Evolutionary conservation across 2,888 invertebrate species (phyloP).

Genomic region (Polymixis flavicincta): DNA sequence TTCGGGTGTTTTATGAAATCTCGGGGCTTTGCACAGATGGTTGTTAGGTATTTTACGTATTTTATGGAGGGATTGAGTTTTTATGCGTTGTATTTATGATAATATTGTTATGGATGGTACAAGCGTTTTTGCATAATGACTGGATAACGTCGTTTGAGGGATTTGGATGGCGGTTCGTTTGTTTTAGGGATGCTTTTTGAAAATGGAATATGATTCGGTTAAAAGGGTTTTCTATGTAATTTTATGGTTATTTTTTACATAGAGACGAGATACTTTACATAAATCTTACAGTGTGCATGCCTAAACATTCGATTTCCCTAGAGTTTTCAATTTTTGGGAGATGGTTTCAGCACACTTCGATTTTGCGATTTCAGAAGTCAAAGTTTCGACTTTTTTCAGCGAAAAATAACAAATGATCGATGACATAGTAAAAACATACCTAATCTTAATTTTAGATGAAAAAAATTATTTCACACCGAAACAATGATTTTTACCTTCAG

Average conservation of each 20-base stretch:
- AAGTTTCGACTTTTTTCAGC: not conserved
- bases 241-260: not conserved
- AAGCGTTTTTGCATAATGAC: constrained; percentile 85
- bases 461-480: not conserved
- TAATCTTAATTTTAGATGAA: not conserved
- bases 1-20: constrained; percentile 87
- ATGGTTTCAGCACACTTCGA: not conserved
- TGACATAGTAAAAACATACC: not conserved
- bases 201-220: constrained; percentile 41
- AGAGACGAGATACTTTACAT: not conserved
- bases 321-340: not conserved
- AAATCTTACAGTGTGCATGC: not conserved
- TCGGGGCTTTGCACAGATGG: constrained; percentile 71
- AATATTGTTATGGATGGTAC: constrained; percentile 85
- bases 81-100: constrained; percentile 86
- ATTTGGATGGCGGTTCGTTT: constrained; percentile 60
- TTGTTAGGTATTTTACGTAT: constrained; percentile 83
- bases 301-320: not conserved
- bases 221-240: constrained; percentile 28
- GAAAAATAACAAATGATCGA: not conserved
- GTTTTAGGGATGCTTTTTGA: constrained; percentile 46
- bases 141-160: constrained; percentile 67
- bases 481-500: not conserved
- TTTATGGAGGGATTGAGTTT: constrained; percentile 83
- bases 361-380: not conserved